Base-by-base conservation (phyloP, 1,140 invertebrate species). In the Cepaea nemoralis region DNA sequence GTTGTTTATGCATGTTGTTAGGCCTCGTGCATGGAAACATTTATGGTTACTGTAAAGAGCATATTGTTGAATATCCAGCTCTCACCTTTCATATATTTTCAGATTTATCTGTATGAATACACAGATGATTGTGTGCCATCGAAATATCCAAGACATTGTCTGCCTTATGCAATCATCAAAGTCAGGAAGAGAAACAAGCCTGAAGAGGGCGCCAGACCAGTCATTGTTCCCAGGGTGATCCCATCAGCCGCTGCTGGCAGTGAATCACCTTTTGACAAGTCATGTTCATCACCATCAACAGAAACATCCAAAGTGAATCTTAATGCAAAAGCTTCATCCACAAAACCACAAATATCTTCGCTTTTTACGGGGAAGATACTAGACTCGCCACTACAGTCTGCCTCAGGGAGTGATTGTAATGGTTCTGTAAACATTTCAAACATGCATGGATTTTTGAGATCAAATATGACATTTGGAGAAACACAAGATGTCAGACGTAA, bases 51-150 rank as follows among this genome's bases (percentile, higher is more conserved):
- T n/a, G n/a, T n/a, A n/a, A n/a, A n/a, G n/a, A n/a, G n/a, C n/a
- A n/a, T n/a, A n/a, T n/a, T n/a, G n/a, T n/a, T n/a, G n/a, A n/a
- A n/a, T n/a, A n/a, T n/a, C n/a, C n/a, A n/a, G n/a, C n/a, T 55
- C 22, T 55, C 50, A 55, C 59, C 33, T 48, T 76, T 14, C 22
- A 76, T 78, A 39, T 67, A 24, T 27, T 82, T 81, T 59, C 82
- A 85, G 84, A 69, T 85, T n/a, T 85, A 85, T 42, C 67, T 85
- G 42, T 85, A 85, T 77, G 84, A 85, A 48, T 85, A 85, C 48
- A 83, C 48, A 37, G 84, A 85, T 3, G 84, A 85, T 33, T 85
- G 84, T 83, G 82, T 81, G 73, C 82, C 84, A 45, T 48, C 80
- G 16, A n/a, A 50, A 10, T 35, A 19, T 35, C 84, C 84, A 14